Evolutionary conservation across 2,888 invertebrate genomes (phyloP).

Genomic region (Linyphia triangularis): DNA sequence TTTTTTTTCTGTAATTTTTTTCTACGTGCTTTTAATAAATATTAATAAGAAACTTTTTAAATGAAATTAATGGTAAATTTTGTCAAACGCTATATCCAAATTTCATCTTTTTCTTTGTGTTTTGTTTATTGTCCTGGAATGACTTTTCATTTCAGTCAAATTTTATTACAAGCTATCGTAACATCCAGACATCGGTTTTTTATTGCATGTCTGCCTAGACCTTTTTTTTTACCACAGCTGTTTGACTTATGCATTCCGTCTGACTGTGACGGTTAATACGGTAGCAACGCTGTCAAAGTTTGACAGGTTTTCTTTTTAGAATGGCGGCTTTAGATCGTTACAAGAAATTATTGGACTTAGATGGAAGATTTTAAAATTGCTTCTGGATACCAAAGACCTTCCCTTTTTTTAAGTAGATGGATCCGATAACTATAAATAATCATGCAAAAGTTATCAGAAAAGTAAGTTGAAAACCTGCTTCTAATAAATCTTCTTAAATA

Average conservation of each 20-base stretch:
- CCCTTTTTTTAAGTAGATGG: conserved; percentile 4
- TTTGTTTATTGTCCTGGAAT: conserved; percentile 22
- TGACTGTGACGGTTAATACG: conserved; percentile 72
- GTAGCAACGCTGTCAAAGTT: conserved; percentile 74
- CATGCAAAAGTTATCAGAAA: conserved; percentile 29
- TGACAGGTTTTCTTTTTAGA: conserved; percentile 74
- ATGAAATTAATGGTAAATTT: conserved; percentile 20
- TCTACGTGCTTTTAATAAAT: conserved; percentile 60
- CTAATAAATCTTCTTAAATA: conserved; percentile 25
- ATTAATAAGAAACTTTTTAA: conserved; percentile 39
- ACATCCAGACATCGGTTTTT: conserved; percentile 74
- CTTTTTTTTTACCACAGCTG: conserved; percentile 74
- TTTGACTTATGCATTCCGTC: conserved; percentile 74
- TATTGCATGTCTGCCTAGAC: conserved; percentile 73
- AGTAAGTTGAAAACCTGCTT: conserved; percentile 53
- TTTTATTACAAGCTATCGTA: conserved; percentile 56
- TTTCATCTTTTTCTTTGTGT: conserved; percentile 33
- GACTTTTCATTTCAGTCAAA: conserved; percentile 45
- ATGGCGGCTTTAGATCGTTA: conserved; percentile 73
- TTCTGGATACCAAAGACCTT: conserved; percentile 31
- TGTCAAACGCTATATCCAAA: neutral
- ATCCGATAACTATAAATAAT: conserved; percentile 8
- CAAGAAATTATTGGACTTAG: conserved; percentile 67
- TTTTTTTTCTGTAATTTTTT: conserved; percentile 71
- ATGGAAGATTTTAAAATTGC: conserved; percentile 60